A percentile compares a stretch with the other conserved stretches of the same genome.
Evolutionary conservation across 2,113 vertebrate genomes (phyloP).

Genomic region (Cottus gobio): DNA sequence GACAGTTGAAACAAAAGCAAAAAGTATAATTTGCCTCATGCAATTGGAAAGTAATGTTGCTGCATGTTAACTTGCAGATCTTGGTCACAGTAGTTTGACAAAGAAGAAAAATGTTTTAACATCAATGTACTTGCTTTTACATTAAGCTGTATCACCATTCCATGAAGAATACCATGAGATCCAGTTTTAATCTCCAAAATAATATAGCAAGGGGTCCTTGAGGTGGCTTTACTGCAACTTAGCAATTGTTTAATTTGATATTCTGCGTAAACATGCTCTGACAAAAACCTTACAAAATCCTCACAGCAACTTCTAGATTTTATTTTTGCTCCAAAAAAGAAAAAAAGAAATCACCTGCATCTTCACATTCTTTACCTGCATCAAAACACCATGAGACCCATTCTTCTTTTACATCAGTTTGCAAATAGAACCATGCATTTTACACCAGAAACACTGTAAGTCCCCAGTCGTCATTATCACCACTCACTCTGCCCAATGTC

Average conservation of each 20-base stretch:
- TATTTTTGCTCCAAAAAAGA: slow-evolving; percentile 72
- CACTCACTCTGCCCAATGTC: slow-evolving; percentile 14
- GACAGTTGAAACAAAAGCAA: neutral
- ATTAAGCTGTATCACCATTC: neutral
- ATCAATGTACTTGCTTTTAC: neutral
- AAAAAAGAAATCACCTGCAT: slow-evolving; percentile 63
- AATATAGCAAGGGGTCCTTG: neutral
- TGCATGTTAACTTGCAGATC: neutral
- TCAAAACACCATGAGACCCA: slow-evolving; percentile 58
- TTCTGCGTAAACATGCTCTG: neutral
- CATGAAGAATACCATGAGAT: neutral
- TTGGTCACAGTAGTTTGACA: neutral
- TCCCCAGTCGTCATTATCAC: slow-evolving; percentile 23
- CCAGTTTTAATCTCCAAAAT: neutral
- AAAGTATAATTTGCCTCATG: neutral
- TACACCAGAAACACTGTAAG: slow-evolving; percentile 61
- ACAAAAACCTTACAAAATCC: slow-evolving; percentile 2
- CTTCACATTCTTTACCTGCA: slow-evolving; percentile 72
- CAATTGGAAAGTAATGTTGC: no score
- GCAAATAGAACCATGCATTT: slow-evolving; percentile 56
- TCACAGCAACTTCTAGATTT: slow-evolving; percentile 73
- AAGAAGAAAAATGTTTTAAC: neutral
- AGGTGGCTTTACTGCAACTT: neutral
- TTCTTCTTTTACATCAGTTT: slow-evolving; percentile 54
- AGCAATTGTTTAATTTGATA: neutral